These are phyloP conservation scores for Heliconius hermathena DNA, from an alignment of 1,140 invertebrate genomes.

Conservation along the genomic window DNA sequence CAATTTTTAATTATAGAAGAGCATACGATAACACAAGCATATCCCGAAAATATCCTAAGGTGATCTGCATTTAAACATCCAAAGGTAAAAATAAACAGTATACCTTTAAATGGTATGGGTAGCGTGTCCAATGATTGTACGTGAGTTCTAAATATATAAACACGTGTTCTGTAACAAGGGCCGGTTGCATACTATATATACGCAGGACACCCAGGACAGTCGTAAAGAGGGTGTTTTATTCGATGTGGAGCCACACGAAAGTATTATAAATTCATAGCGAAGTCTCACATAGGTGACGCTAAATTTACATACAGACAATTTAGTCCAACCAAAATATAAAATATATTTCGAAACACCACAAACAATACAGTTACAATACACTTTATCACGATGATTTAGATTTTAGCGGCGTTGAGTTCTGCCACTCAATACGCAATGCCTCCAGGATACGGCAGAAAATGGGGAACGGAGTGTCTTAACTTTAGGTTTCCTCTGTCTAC, in stretches of 20 bases:
- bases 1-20: no score
- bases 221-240: slow-evolving; percentile 31
- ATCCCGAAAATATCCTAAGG: no score
- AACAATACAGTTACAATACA: no score
- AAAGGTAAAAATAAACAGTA: slow-evolving; percentile 34
- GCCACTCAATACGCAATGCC: no score
- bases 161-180: slow-evolving; percentile 32
- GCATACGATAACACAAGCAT: no score
- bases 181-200: slow-evolving; percentile 19
- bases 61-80: background rate
- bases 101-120: slow-evolving; percentile 31
- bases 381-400: no score
- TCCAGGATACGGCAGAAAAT: no score
- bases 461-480: no score
- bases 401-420: no score
- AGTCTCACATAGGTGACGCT: background rate
- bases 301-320: background rate
- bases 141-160: slow-evolving; percentile 37
- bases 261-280: slow-evolving; percentile 7
- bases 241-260: slow-evolving; percentile 17
- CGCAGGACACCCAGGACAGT: slow-evolving; percentile 22
- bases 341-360: background rate
- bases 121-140: slow-evolving; percentile 26
- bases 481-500: no score
- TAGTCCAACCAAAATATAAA: background rate